Evolutionary conservation across 2,797 vertebrate species (phyloP).

Genomic region (Masticophis lateralis): DNA sequence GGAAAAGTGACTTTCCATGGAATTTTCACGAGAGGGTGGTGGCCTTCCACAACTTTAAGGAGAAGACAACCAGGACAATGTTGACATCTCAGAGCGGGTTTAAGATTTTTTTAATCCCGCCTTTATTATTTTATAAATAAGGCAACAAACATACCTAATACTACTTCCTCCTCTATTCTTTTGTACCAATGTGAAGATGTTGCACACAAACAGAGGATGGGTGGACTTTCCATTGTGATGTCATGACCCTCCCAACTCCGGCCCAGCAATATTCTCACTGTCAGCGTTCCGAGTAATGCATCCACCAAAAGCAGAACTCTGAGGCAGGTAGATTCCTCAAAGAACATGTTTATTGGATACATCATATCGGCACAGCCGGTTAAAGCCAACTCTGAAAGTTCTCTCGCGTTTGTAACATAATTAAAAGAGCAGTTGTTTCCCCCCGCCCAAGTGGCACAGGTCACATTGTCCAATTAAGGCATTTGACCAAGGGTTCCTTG

Average conservation of each 20-base stretch:
- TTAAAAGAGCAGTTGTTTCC: too few relatives aligned
- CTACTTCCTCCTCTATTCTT: background rate
- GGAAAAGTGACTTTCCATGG: background rate
- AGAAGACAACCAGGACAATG: background rate
- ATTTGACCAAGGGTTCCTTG: too few relatives aligned
- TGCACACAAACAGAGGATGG: background rate
- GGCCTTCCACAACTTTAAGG: background rate
- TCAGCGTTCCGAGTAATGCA: too few relatives aligned
- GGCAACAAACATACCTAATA: background rate
- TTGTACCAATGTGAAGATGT: background rate
- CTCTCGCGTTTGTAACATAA: too few relatives aligned
- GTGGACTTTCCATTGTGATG: background rate
- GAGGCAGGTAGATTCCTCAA: too few relatives aligned
- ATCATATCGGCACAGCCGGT: too few relatives aligned
- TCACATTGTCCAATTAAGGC: too few relatives aligned
- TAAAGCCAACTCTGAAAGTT: too few relatives aligned
- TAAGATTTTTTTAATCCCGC: background rate
- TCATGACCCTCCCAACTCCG: background rate
- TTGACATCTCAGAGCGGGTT: background rate
- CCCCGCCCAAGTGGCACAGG: too few relatives aligned
- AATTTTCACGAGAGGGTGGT: background rate
- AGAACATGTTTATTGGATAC: too few relatives aligned
- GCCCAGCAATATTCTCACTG: constrained; percentile 16
- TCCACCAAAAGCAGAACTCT: too few relatives aligned
- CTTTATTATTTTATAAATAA: background rate